phyloP scores from a whole-genome alignment of 1,140 invertebrate genomes.

The Goniozus legneri region DNA sequence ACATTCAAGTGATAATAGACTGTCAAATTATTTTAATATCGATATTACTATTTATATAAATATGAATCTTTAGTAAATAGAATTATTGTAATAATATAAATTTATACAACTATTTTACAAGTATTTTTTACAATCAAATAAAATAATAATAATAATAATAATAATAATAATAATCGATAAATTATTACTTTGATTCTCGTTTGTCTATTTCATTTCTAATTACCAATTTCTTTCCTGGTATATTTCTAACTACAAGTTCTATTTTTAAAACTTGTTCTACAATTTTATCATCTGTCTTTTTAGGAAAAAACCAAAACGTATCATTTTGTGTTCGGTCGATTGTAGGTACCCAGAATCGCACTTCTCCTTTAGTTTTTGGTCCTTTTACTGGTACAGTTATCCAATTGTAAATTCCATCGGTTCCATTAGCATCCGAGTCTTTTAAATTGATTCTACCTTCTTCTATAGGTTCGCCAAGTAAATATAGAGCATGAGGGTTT shows the following conservation, averaged over 20 bases:
- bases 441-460: constrained; percentile 12
- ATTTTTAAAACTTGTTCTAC: constrained; percentile 15
- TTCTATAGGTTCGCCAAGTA: constrained; percentile 32
- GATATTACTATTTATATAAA: not conserved
- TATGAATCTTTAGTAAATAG: not conserved
- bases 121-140: constrained; percentile 4
- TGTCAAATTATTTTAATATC: constrained; percentile 1
- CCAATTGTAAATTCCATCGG: constrained; percentile 13
- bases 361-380: constrained; percentile 16
- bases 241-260: constrained; percentile 23
- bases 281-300: not conserved
- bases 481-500: constrained; percentile 19
- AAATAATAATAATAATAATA: not conserved
- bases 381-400: constrained; percentile 26
- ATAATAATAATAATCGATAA: not conserved
- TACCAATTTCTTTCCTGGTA: constrained; percentile 17
- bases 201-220: constrained; percentile 16
- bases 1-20: constrained; percentile 41
- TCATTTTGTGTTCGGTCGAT: no score
- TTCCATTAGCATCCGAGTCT: constrained; percentile 8
- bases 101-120: not conserved
- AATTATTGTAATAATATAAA: not conserved
- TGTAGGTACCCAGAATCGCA: constrained; percentile 21
- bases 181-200: not conserved
- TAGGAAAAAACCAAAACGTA: no score